Evolutionary conservation across 2,888 invertebrate species (phyloP), one percentile per base, ranked within the genome.

Genomic region (Sarcophaga carnaria): DNA sequence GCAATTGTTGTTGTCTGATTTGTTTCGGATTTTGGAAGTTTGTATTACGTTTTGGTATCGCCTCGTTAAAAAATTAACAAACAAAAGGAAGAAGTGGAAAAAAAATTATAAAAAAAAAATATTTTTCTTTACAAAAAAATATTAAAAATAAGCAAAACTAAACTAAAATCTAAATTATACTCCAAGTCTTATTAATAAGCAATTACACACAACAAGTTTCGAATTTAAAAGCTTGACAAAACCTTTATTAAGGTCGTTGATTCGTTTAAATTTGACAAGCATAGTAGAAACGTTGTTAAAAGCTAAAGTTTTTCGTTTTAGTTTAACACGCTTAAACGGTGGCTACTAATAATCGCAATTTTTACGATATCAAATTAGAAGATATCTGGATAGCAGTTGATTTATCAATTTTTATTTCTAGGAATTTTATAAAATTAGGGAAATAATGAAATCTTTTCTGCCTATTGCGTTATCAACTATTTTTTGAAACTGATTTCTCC

Each of bases 11-110:
- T 83, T 75, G 78, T 86, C 81, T 86, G 83, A 86, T 86, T 86
- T 80, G 83, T 86, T 80, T 86, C 69, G 77, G 80, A 71, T 83
- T 80, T 83, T 86, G 80, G 80, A 83, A 83, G 83, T 67, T 72
- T 77, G 76, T 72, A 27, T 60, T 80, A 69, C 25, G 77, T 64
- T 11, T 70, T 86, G 62, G 78, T 60, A 83, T 81, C 54, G 83
- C 75, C 86, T 86, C 80, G 83, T 86, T 86, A 83, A 81, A 83
- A 86, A 86, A 72, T 81, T 78, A 86, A 78, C 49, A 75, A 70
- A 70, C 37, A 59, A 49, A 70, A 69, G 27, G 74, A 60, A 27
- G 37, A 37, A 37, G 8, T 37, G 20, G 14, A 12, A 66, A 62
- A 54, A 60, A 74, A 63, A 70, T 66, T 25, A 12, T 59, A 71